A percentile compares a stretch with the other conserved stretches of the same genome.
Evolutionary conservation across 2,888 invertebrate genomes (phyloP).

Genomic region (Stictocephala bisonia): DNA sequence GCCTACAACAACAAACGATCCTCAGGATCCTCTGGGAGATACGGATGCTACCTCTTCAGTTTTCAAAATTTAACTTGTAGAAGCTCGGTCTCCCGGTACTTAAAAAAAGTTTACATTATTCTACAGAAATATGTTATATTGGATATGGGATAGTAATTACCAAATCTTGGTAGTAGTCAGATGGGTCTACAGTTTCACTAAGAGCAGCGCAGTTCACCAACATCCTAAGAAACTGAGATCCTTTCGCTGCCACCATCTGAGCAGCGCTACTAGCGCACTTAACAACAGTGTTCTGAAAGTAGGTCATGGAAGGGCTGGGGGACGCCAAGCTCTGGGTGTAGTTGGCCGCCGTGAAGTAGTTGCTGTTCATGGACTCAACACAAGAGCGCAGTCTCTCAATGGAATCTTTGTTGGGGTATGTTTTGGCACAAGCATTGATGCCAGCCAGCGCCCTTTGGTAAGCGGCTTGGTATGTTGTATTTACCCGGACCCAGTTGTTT

Average conservation of each 20-base stretch:
- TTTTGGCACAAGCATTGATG: constrained; percentile 6
- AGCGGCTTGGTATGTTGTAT: not conserved
- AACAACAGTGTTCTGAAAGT: constrained; percentile 5
- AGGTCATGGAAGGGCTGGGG: constrained; percentile 21
- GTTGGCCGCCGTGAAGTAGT: constrained; percentile 27
- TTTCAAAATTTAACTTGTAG: too few relatives aligned
- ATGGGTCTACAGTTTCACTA: not conserved
- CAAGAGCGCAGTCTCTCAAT: constrained; percentile 17
- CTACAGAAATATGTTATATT: too few relatives aligned
- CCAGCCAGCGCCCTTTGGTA: not conserved
- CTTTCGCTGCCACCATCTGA: not conserved
- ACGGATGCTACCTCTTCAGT: too few relatives aligned
- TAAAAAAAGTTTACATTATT: too few relatives aligned
- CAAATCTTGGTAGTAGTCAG: not conserved
- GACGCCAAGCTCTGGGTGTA: not conserved
- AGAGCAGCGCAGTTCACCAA: constrained; percentile 5
- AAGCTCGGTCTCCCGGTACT: too few relatives aligned
- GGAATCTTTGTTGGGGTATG: constrained; percentile 23
- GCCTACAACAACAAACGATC: too few relatives aligned
- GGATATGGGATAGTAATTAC: not conserved
- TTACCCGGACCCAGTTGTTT: not conserved
- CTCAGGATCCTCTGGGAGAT: too few relatives aligned
- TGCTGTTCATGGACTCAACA: constrained; percentile 16
- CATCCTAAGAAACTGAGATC: not conserved
- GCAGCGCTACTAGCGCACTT: constrained; percentile 12